phyloP scores from a whole-genome alignment of 2,888 invertebrate genomes.

The Tetropium fuscum region DNA sequence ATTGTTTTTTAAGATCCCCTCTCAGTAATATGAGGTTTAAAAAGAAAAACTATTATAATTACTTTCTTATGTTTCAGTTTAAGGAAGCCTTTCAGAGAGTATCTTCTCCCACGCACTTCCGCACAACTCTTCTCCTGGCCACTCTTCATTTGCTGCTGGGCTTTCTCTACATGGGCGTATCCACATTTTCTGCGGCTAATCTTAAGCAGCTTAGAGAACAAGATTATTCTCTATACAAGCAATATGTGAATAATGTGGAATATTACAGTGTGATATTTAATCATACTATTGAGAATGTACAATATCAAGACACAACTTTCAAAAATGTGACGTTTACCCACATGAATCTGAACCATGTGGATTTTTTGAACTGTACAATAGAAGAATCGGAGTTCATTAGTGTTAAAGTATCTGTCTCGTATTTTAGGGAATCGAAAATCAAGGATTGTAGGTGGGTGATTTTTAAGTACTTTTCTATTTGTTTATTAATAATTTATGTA shows the following conservation, averaged over 20 bases:
- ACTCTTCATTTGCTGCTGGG: slow-evolving; percentile 70
- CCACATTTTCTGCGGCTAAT: slow-evolving; percentile 69
- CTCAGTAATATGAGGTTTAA: too few species aligned
- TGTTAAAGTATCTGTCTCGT: slow-evolving; percentile 78
- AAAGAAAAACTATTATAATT: too few species aligned
- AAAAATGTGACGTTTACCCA: slow-evolving; percentile 75
- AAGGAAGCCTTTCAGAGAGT: slow-evolving; percentile 78
- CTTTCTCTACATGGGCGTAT: slow-evolving; percentile 68
- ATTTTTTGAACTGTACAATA: slow-evolving; percentile 79
- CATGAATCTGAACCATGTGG: slow-evolving; percentile 78
- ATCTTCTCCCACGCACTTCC: slow-evolving; percentile 73
- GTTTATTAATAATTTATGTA: too few species aligned
- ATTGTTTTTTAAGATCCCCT: too few species aligned
- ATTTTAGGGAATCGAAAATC: slow-evolving; percentile 73
- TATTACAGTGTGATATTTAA: slow-evolving; percentile 67
- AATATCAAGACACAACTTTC: slow-evolving; percentile 73
- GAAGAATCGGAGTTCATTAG: slow-evolving; percentile 77
- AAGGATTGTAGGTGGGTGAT: slow-evolving; percentile 72
- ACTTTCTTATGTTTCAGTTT: slow-evolving; percentile 72
- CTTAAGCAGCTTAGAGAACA: slow-evolving; percentile 66
- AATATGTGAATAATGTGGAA: slow-evolving; percentile 52
- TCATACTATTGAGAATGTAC: slow-evolving; percentile 73
- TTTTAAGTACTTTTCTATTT: not conserved
- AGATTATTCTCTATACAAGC: slow-evolving; percentile 55
- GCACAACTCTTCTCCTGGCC: slow-evolving; percentile 73